Evolutionary conservation across 2,113 vertebrate species (phyloP).

Genomic region (Genyomyrus donnyi): DNA sequence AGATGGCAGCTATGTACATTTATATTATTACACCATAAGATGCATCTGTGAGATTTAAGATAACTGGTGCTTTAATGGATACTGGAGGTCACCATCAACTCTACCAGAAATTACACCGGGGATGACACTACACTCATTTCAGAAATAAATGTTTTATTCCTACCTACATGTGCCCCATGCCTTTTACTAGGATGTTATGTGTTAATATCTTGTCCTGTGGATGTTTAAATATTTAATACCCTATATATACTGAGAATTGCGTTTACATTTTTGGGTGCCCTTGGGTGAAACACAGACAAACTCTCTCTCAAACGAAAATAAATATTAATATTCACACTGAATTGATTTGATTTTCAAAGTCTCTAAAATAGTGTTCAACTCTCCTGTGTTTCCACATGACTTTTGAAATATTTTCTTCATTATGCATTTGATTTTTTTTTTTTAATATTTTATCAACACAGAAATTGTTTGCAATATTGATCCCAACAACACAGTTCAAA

Average conservation of each 20-base stretch:
- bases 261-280: neutral
- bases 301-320: neutral
- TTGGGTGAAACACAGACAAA: neutral
- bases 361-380: neutral
- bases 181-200: neutral
- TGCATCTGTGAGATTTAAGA: neutral
- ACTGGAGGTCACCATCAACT: neutral
- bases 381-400: neutral
- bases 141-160: neutral
- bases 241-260: neutral
- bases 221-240: neutral
- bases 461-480: neutral
- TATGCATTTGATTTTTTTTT: too few relatives aligned
- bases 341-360: neutral
- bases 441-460: neutral
- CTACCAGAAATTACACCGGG: neutral
- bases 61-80: neutral
- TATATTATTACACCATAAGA: neutral
- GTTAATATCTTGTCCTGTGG: neutral
- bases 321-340: neutral
- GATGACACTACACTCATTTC: neutral
- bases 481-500: neutral
- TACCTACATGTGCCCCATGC: neutral
- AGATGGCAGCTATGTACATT: neutral
- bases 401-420: too few relatives aligned